Evolutionary conservation across 1,140 invertebrate genomes (phyloP), one percentile per base, ranked within the genome.

Genomic region (Anastatus disparis): DNA sequence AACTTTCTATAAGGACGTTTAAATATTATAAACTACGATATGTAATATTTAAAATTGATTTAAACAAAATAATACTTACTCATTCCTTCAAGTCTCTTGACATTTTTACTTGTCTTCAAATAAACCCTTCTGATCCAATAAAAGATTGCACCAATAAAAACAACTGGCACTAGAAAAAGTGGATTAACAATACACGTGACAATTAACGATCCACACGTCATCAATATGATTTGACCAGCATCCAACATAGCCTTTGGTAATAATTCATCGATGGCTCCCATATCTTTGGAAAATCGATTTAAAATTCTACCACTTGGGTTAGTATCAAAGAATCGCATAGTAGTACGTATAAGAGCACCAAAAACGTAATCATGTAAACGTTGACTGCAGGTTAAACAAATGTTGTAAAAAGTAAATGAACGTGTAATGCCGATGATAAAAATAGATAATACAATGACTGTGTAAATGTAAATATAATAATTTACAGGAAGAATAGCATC

Each of bases 61-160:
- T n/a, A n/a, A n/a, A n/a, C n/a, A n/a, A n/a, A n/a, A n/a, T n/a
- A n/a, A n/a, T n/a, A n/a, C 87, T 88, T 84, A 93, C 92, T 89
- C 68, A 91, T 91, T 78, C 93, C 93, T 86, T 97, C 95, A 17
- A 97, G 81, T 59, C 94, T 86, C 82, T 97, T 96, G 8, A 97
- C 88, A 77, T 94, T 94, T 74, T 95, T 90, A 0, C 94, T 94
- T 0, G 93, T 94, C 55, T 89, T 90, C 10, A 97, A 83, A 79
- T 96, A 97, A 64, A 95, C 90, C 70, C 89, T 88, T 17, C 95
- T 84, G 15, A 95, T 88, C 66, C 89, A 89, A 65, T 91, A 89
- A 77, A 97, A 95, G 0, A 95, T 70, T 0, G 90, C 76, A 2
- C 87, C 85, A 2, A 97, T 86, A 17, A 93, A 81, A 0, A 91